phyloP scores from a whole-genome alignment of 2,797 vertebrate genomes.

The Smutsia temminckii region DNA sequence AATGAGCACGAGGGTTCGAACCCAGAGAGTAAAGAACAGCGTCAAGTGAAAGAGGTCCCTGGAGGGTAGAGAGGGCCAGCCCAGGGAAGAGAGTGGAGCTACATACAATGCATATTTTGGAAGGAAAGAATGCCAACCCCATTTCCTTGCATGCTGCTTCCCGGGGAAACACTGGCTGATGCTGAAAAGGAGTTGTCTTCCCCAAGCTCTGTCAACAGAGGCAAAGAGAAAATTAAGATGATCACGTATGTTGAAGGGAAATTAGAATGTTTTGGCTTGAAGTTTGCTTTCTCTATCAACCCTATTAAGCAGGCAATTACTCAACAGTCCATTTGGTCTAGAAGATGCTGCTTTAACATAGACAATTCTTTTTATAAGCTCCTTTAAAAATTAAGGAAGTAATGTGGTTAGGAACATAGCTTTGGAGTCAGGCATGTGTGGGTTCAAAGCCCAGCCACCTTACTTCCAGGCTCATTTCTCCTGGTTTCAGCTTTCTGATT shows the following conservation, averaged over 20 bases:
- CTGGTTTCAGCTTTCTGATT: background rate
- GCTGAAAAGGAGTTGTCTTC: constrained; percentile 38
- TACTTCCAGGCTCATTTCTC: background rate
- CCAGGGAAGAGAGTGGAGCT: background rate
- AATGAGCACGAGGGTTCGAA: accelerated
- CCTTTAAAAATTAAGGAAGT: background rate
- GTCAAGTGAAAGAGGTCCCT: too few species aligned
- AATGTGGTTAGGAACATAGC: accelerated
- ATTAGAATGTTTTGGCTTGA: constrained; percentile 68
- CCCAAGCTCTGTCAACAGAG: constrained; percentile 65
- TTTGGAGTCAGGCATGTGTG: too few species aligned
- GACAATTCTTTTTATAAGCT: background rate
- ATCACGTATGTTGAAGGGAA: constrained; percentile 65
- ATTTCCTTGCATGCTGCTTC: background rate
- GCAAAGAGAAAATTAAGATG: constrained; percentile 68
- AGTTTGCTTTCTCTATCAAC: constrained; percentile 70
- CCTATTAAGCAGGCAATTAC: constrained; percentile 64
- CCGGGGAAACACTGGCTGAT: background rate
- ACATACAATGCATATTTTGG: too few species aligned
- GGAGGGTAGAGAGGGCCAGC: background rate
- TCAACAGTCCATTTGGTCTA: constrained; percentile 61
- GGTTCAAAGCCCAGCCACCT: background rate
- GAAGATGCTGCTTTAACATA: constrained; percentile 14
- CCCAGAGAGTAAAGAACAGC: background rate
- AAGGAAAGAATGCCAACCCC: background rate